Evolutionary conservation across 2,888 invertebrate species (phyloP).

Genomic region (Agriotes lineatus): DNA sequence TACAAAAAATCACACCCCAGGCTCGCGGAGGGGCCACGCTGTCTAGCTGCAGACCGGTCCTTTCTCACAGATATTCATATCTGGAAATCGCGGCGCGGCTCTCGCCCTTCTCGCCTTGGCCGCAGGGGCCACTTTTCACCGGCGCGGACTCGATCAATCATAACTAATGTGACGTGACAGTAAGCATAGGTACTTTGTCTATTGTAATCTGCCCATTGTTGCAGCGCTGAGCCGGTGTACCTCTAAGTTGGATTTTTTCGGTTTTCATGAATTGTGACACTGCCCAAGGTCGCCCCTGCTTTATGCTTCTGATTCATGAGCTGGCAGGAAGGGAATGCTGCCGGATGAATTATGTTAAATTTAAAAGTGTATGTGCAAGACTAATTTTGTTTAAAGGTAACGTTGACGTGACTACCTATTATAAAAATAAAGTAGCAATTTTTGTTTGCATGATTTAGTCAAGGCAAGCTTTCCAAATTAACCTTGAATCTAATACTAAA

Average conservation of each 20-base stretch:
- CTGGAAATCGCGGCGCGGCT: conserved; percentile 47
- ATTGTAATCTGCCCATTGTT: conserved; percentile 67
- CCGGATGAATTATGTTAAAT: too few species aligned
- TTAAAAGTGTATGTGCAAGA: too few species aligned
- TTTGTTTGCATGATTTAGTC: too few species aligned
- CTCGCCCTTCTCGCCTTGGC: conserved; percentile 51
- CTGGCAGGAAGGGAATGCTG: too few species aligned
- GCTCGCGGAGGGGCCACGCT: conserved; percentile 62
- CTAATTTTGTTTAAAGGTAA: too few species aligned
- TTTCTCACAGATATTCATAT: conserved; percentile 59
- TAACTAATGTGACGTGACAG: conserved; percentile 67
- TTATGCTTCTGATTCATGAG: too few species aligned
- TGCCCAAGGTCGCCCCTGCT: conserved; percentile 25
- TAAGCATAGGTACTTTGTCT: conserved; percentile 66
- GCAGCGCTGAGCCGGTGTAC: conserved; percentile 59
- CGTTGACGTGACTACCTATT: too few species aligned
- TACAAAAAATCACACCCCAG: conserved; percentile 62
- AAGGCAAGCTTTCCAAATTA: too few species aligned
- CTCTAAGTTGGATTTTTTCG: conserved; percentile 57
- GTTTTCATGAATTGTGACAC: conserved; percentile 57
- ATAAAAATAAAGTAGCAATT: too few species aligned
- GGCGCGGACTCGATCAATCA: conserved; percentile 62
- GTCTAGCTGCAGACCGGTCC: conserved; percentile 58
- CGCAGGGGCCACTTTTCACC: conserved; percentile 54
- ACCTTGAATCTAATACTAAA: too few species aligned